phyloP scores from a whole-genome alignment of 2,888 invertebrate genomes.

The Kryphioiulus occultus region DNA sequence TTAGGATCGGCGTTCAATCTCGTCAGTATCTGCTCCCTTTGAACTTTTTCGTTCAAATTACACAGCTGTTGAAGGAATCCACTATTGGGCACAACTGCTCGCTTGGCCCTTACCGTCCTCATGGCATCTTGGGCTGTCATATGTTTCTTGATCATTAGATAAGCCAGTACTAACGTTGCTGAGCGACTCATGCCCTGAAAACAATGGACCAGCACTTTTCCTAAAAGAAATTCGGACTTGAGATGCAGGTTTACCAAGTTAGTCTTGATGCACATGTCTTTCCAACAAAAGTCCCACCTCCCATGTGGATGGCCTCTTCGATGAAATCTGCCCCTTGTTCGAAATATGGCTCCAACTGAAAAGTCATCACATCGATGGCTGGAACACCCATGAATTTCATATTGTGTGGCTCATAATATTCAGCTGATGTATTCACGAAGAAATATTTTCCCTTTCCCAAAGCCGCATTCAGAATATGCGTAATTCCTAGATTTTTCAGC shows the following conservation, averaged over 20 bases:
- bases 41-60: conserved; percentile 60
- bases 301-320: conserved; percentile 60
- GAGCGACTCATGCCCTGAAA: conserved; percentile 65
- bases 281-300: too few relatives aligned
- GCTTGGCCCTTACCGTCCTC: conserved; percentile 60
- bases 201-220: conserved; percentile 65
- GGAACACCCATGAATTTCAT: conserved; percentile 64
- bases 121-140: conserved; percentile 63
- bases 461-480: conserved; percentile 65
- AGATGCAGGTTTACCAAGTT: too few relatives aligned
- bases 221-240: conserved; percentile 56
- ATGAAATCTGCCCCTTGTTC: conserved; percentile 64
- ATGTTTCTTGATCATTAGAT: conserved; percentile 63
- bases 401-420: conserved; percentile 60
- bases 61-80: conserved; percentile 64
- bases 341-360: conserved; percentile 63
- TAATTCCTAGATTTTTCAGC: conserved; percentile 62
- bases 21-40: conserved; percentile 49
- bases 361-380: conserved; percentile 64
- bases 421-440: conserved; percentile 61
- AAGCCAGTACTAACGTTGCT: conserved; percentile 64
- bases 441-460: conserved; percentile 61
- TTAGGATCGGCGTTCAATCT: conserved; percentile 11
- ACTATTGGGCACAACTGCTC: conserved; percentile 65
- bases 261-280: too few relatives aligned